Base-by-base conservation (phyloP, 1,140 invertebrate genomes). In the Adoxophyes honmai region DNA sequence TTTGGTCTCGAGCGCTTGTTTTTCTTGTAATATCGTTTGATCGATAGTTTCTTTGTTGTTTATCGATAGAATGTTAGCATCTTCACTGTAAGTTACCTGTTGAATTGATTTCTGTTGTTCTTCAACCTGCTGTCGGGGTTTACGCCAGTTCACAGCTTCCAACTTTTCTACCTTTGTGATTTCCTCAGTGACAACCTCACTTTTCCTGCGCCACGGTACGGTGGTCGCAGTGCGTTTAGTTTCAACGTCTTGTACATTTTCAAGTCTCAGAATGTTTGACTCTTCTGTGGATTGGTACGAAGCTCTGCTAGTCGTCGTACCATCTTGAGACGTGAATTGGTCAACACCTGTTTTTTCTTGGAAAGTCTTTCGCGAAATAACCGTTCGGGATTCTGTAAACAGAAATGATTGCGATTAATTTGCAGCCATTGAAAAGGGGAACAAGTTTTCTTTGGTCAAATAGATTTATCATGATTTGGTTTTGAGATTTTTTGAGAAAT, bases 131-230 rank as follows among this genome's bases (percentile, higher is more conserved):
- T 8, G 38, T 8, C 39, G 18, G 9, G 9, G 33, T 55, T 60
- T 60, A 11, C 58, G 52, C 58, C 58, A 60, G 37, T 53, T 37
- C 13, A 8, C 15, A 8, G 33, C 33, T 62, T 52, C 57, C 10
- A 57, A 14, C 5, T 70, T 60, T 42, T 79, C 69, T 55, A 70
- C 60, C 51, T 18, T 68, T 44, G 21, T 62, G n/a, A 4, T 48
- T 36, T 54, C 48, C 37, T 44, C 18, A 34, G 13, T 52, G 4
- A 68, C 61, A 6, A 10, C 34, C 58, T 65, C 55, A 52, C 13
- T 54, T 44, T 70, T 62, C 53, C 51, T 68, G n/a, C 85, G 76
- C 85, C 85, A 88, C 0, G 85, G 82, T 18, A 85, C 70, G n/a
- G 51, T 36, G 21, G 37, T 55, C 0, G 60, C 33, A 7, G 62